Evolutionary conservation across 2,113 vertebrate species (phyloP).

Genomic region (Accipiter cooperii): DNA sequence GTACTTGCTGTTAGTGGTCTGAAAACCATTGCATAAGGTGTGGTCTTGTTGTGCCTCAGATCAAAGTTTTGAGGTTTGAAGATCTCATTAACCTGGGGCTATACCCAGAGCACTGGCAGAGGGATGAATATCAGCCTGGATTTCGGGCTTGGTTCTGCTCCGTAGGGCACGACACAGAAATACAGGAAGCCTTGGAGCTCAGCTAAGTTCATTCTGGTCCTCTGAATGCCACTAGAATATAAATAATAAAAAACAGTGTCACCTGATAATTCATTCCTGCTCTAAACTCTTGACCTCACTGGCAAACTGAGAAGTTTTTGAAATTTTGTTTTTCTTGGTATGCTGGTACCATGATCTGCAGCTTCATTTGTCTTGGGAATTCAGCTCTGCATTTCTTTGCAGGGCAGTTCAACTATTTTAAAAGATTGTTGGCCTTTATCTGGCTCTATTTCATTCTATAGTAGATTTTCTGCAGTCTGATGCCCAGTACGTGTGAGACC

Average conservation of each 20-base stretch:
- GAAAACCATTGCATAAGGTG: not conserved
- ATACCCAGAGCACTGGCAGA: not conserved
- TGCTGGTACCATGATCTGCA: not conserved
- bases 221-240: not conserved
- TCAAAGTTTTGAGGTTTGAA: not conserved
- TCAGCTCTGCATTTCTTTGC: not conserved
- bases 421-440: not conserved
- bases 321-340: not conserved
- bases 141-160: not conserved
- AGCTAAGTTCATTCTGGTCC: not conserved
- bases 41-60: not conserved
- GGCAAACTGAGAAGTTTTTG: not conserved
- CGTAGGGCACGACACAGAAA: not conserved
- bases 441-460: not conserved
- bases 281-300: not conserved
- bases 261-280: not conserved
- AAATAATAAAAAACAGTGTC: not conserved
- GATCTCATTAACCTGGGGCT: not conserved
- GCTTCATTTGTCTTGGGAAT: not conserved
- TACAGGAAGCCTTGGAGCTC: not conserved
- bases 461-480: not conserved
- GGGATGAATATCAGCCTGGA: not conserved
- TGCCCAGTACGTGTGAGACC: not conserved
- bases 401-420: not conserved
- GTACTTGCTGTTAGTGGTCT: not conserved